Percentiles rank a stretch among this genome's conserved stretches.
Conservation (phyloP, 92 coral and sea anemone species). For the Porites divaricata region DNA sequence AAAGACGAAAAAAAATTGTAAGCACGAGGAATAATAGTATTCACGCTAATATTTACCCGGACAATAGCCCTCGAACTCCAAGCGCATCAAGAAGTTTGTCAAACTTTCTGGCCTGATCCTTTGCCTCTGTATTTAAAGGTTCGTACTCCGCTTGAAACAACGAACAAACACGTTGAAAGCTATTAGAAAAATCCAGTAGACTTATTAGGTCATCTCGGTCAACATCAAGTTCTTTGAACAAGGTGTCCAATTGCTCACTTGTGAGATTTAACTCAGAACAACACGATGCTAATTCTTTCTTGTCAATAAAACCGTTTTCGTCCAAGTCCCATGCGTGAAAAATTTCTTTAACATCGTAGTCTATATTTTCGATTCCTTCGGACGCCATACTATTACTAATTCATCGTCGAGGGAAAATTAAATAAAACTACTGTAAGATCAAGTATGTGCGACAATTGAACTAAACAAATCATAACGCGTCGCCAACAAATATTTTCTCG, state of each 20-base stretch:
- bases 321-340: slow-evolving; percentile 81
- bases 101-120: slow-evolving; percentile 67
- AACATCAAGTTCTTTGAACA: slow-evolving; percentile 85
- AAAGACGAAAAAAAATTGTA: neutral
- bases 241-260: slow-evolving; percentile 59
- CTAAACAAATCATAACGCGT: slow-evolving; percentile 25
- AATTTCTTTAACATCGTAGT: slow-evolving; percentile 60
- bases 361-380: slow-evolving; percentile 28
- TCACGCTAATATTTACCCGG: slow-evolving; percentile 67
- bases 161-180: slow-evolving; percentile 81
- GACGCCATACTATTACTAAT: slow-evolving; percentile 48
- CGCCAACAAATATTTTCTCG: slow-evolving; percentile 22
- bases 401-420: slow-evolving; percentile 5
- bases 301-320: slow-evolving; percentile 84
- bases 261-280: slow-evolving; percentile 83
- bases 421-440: neutral
- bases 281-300: slow-evolving; percentile 71
- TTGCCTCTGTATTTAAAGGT: slow-evolving; percentile 37
- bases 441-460: neutral
- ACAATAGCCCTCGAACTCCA: slow-evolving; percentile 73
- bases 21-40: neutral
- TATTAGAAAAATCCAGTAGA: slow-evolving; percentile 74
- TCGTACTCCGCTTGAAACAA: slow-evolving; percentile 67
- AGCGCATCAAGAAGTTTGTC: slow-evolving; percentile 80
- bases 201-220: slow-evolving; percentile 91